Evolutionary conservation across 2,113 vertebrate species (phyloP).

Genomic region (Hyperopisus bebe): DNA sequence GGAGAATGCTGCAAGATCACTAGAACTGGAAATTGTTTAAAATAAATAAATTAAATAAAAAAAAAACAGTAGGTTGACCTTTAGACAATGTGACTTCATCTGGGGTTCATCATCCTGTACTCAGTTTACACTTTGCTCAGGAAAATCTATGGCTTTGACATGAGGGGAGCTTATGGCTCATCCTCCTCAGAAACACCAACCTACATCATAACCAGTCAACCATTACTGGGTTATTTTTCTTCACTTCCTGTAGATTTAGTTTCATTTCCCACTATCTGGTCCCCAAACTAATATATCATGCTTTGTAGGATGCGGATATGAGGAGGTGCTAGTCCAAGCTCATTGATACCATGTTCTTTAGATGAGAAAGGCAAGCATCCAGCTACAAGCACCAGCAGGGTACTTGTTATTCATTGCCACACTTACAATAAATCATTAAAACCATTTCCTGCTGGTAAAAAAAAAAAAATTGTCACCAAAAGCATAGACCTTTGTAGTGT

Average conservation of each 20-base stretch:
- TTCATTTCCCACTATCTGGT: not conserved
- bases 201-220: not conserved
- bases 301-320: not conserved
- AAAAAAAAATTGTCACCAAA: not conserved
- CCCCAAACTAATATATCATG: not conserved
- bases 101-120: not conserved
- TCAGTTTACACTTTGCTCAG: not conserved
- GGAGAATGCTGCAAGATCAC: not conserved
- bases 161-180: not conserved
- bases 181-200: not conserved
- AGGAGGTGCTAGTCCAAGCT: not conserved
- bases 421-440: slow-evolving; percentile 3
- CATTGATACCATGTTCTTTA: not conserved
- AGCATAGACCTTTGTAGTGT: not conserved
- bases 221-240: not conserved
- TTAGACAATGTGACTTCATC: not conserved
- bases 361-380: not conserved
- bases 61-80: not conserved
- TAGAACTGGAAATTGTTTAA: not conserved
- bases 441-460: not conserved
- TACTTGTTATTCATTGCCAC: not conserved
- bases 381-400: not conserved
- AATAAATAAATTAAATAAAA: too few species aligned
- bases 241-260: not conserved
- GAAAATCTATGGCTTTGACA: not conserved